Evolutionary conservation across 2,113 vertebrate species (phyloP).

Genomic region (Cettia cetti): DNA sequence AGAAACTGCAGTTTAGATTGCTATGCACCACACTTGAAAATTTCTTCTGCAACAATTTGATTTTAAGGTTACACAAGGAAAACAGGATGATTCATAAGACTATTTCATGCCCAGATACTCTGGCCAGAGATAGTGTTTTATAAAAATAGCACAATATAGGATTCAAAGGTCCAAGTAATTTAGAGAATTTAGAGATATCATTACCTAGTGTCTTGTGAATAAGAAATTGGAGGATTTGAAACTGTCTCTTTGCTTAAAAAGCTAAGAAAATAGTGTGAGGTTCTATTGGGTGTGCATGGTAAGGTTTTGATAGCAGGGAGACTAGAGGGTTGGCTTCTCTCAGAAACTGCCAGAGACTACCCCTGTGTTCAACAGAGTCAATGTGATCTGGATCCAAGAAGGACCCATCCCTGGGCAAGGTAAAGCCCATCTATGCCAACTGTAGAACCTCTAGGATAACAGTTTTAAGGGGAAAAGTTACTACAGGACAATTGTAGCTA

Average conservation of each 20-base stretch:
- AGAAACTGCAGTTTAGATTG: neutral
- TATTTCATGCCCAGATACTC: neutral
- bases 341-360: neutral
- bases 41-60: neutral
- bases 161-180: neutral
- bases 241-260: neutral
- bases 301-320: neutral
- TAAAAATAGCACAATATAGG: neutral
- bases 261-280: neutral
- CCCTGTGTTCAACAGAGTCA: neutral
- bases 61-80: neutral
- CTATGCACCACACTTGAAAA: neutral
- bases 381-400: neutral
- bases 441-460: neutral
- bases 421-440: fast-evolving
- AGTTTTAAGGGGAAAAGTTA: neutral
- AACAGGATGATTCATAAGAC: neutral
- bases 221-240: neutral
- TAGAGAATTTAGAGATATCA: neutral
- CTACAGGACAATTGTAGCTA: neutral
- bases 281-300: neutral
- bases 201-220: neutral
- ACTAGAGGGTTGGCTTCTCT: neutral
- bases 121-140: neutral
- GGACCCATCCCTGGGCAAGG: fast-evolving